phyloP scores from a whole-genome alignment of 2,113 vertebrate genomes.

The Tinamus guttatus region DNA sequence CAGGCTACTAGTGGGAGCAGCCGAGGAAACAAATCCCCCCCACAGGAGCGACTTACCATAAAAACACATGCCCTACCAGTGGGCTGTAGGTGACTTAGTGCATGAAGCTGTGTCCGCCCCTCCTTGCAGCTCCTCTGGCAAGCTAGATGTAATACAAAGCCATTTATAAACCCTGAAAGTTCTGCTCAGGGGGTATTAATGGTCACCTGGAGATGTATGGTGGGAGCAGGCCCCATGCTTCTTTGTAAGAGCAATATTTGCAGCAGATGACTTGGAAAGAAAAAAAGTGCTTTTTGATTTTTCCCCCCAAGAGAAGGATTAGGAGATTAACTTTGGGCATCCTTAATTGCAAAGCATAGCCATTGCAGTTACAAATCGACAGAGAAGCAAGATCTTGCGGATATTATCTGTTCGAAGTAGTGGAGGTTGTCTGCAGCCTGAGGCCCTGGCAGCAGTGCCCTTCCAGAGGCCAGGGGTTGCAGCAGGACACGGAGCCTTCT shows the following conservation, averaged over 20 bases:
- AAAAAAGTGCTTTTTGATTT: not conserved
- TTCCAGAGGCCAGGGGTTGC: not conserved
- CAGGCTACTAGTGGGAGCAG: not conserved
- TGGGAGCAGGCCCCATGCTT: not conserved
- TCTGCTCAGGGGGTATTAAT: not conserved
- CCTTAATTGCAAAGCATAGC: not conserved
- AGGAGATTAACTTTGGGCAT: constrained; percentile 16
- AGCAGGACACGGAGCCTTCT: not conserved
- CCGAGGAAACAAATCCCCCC: not conserved
- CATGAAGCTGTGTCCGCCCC: not conserved
- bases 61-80: not conserved
- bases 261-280: not conserved
- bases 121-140: constrained; percentile 7
- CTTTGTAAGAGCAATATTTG: not conserved
- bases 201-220: not conserved
- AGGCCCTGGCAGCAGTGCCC: not conserved
- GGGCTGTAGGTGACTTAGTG: not conserved
- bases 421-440: not conserved
- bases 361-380: not conserved
- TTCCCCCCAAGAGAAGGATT: not conserved
- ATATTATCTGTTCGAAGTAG: not conserved
- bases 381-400: not conserved
- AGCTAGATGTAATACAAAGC: not conserved
- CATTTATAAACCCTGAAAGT: not conserved
- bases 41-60: not conserved